These are phyloP conservation scores for Morelia viridis DNA, from an alignment of 2,797 vertebrate genomes.

Conservation along the genomic window DNA sequence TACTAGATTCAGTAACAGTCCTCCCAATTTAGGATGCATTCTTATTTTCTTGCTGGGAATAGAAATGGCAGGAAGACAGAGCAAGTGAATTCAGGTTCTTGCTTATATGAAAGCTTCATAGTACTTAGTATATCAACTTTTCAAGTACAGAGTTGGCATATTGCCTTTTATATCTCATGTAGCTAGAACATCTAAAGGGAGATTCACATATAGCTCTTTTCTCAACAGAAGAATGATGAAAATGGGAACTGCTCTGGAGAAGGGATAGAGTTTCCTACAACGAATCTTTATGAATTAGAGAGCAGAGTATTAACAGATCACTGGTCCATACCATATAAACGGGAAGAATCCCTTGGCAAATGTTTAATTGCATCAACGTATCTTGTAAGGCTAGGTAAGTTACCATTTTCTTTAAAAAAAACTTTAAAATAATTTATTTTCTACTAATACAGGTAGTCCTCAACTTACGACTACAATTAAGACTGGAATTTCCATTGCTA, in stretches of 20 bases:
- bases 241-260: slow-evolving; percentile 96
- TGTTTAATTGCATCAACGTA: slow-evolving; percentile 95
- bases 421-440: not conserved
- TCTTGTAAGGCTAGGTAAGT: slow-evolving; percentile 91
- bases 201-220: slow-evolving; percentile 29
- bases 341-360: slow-evolving; percentile 96
- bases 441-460: too few relatives aligned
- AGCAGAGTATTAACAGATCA: slow-evolving; percentile 97
- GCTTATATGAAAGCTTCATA: not conserved
- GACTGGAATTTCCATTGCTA: too few relatives aligned
- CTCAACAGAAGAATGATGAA: slow-evolving; percentile 91
- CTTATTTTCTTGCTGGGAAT: not conserved
- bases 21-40: not conserved
- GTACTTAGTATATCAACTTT: not conserved
- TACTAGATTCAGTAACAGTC: not conserved
- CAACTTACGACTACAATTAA: too few relatives aligned
- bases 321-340: slow-evolving; percentile 98
- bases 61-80: not conserved
- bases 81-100: not conserved
- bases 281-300: slow-evolving; percentile 97
- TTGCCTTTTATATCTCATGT: not conserved
- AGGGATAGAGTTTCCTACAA: slow-evolving; percentile 97
- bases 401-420: not conserved
- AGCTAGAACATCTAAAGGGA: not conserved
- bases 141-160: not conserved